These are phyloP conservation scores for Cantharis flavilabris DNA, from an alignment of 2,888 invertebrate species.

Conservation along the genomic window DNA sequence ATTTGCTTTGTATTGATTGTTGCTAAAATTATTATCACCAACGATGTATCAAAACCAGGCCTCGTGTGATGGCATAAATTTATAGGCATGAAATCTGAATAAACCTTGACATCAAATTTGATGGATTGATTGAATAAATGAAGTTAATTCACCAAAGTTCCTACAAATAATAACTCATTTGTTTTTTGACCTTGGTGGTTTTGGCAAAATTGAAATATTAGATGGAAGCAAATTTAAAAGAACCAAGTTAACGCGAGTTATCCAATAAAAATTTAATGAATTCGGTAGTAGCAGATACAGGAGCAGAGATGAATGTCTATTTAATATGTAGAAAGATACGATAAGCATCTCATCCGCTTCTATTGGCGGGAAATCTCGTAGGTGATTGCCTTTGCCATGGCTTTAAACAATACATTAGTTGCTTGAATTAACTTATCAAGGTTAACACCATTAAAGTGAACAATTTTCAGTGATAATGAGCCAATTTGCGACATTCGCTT, in stretches of 20 bases:
- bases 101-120: neutral
- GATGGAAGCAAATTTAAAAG: slow-evolving; percentile 5
- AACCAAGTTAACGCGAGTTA: neutral
- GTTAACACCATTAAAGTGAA: slow-evolving; percentile 25
- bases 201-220: neutral
- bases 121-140: neutral
- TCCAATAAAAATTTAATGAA: neutral
- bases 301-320: slow-evolving; percentile 12
- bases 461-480: slow-evolving; percentile 12
- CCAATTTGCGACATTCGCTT: slow-evolving; percentile 2
- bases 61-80: neutral
- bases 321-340: slow-evolving; percentile 21
- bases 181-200: neutral
- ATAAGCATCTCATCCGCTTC: slow-evolving; percentile 19
- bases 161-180: neutral
- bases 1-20: neutral
- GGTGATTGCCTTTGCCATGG: slow-evolving; percentile 22
- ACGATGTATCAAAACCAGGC: neutral
- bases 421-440: slow-evolving; percentile 24
- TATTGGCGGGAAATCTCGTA: slow-evolving; percentile 15
- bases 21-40: neutral
- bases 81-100: neutral
- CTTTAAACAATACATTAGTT: slow-evolving; percentile 16
- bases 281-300: neutral
- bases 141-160: neutral